Conservation (phyloP, 2,113 vertebrate genomes). For the Xenopus laevis region DNA sequence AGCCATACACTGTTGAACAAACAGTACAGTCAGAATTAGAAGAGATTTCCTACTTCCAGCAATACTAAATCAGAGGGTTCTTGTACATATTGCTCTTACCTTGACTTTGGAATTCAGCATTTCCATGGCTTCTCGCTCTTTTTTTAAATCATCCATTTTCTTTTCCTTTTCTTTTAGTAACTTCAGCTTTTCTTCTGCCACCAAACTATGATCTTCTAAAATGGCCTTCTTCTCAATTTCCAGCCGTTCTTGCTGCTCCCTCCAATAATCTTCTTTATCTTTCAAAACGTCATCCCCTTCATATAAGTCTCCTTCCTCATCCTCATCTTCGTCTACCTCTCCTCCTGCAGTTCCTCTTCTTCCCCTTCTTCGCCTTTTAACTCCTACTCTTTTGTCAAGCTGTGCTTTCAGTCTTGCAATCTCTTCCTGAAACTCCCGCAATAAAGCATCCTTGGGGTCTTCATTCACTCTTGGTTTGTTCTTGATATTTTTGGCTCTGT, state of each 20-base stretch:
- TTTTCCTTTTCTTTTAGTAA: conserved; percentile 88
- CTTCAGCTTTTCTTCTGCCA: conserved; percentile 87
- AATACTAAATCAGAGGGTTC: too few relatives aligned
- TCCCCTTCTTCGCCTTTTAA: conserved; percentile 75
- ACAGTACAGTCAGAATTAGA: too few relatives aligned
- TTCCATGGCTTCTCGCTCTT: conserved; percentile 85
- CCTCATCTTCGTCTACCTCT: conserved; percentile 75
- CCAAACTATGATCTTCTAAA: conserved; percentile 92
- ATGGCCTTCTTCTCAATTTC: conserved; percentile 92
- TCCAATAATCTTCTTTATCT: conserved; percentile 83
- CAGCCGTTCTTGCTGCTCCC: conserved; percentile 89
- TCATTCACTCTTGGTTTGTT: conserved; percentile 95
- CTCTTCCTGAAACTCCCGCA: conserved; percentile 94
- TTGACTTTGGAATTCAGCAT: conserved; percentile 90
- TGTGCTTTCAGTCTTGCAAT: conserved; percentile 92
- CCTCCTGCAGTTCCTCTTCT: conserved; percentile 74
- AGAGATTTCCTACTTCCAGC: too few relatives aligned
- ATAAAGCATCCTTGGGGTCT: conserved; percentile 93
- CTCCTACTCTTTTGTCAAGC: conserved; percentile 80
- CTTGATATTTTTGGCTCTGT: conserved; percentile 95
- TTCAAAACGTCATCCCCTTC: conserved; percentile 68
- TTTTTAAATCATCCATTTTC: conserved; percentile 87
- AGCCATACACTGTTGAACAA: too few relatives aligned
- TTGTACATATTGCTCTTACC: conserved; percentile 59
- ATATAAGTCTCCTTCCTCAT: conserved; percentile 70